A percentile compares a stretch with the other conserved stretches of the same genome.
Evolutionary conservation across 2,797 vertebrate genomes (phyloP).

Genomic region (Urosaurus nigricauda): DNA sequence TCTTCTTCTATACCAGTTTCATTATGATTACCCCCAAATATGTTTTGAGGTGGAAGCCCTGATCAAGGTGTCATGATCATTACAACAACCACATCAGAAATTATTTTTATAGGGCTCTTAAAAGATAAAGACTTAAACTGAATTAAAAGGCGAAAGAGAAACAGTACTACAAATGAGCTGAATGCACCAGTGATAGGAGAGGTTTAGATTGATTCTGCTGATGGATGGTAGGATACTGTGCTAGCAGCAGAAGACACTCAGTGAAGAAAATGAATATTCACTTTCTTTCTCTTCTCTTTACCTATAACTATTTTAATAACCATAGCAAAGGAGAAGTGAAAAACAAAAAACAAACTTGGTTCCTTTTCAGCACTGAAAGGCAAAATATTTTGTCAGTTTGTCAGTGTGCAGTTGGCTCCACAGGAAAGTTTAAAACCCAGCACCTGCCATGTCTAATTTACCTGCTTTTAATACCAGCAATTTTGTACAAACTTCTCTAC

Average conservation of each 20-base stretch:
- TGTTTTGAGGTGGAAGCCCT: no score
- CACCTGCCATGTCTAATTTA: slow-evolving; percentile 12
- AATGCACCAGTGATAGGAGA: background rate
- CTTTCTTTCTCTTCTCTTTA: background rate
- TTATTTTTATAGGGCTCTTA: no score
- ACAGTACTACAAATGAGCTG: background rate
- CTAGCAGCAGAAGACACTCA: background rate
- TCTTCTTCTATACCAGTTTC: no score
- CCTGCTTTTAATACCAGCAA: background rate
- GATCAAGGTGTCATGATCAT: no score
- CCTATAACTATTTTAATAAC: slow-evolving; percentile 12
- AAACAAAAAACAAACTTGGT: background rate
- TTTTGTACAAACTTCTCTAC: background rate
- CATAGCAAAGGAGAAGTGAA: background rate
- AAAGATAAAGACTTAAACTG: no score
- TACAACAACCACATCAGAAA: no score
- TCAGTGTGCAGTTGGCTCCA: slow-evolving; percentile 10
- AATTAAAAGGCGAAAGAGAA: no score
- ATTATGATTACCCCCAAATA: no score
- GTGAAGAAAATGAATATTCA: background rate
- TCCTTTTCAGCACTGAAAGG: background rate
- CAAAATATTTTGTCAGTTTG: slow-evolving; percentile 22
- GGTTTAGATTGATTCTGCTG: background rate
- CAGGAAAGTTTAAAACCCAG: slow-evolving; percentile 1
- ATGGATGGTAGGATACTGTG: background rate